phyloP scores from a whole-genome alignment of 2,113 vertebrate genomes.

The Amazona guildingii region DNA sequence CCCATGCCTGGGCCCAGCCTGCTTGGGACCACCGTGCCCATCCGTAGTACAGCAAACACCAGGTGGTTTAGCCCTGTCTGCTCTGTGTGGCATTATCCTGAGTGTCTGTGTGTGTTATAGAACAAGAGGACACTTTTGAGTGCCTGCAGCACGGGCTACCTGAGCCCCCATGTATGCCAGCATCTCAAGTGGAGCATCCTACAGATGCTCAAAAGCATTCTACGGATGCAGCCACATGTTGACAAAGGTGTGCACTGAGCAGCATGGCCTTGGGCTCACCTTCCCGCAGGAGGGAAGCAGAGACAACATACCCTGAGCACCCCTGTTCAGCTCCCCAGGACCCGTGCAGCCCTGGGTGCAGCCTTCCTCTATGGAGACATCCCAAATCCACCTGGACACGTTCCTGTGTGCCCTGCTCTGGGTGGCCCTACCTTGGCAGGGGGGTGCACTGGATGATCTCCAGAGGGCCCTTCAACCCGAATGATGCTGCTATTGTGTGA shows the following conservation, averaged over 20 bases:
- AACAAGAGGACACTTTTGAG: accelerated
- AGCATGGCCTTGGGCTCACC: not conserved
- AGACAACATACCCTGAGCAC: not conserved
- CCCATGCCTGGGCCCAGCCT: not conserved
- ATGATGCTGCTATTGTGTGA: not conserved
- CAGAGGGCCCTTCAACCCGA: not conserved
- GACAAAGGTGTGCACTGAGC: not conserved
- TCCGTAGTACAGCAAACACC: not conserved
- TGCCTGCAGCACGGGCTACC: not conserved
- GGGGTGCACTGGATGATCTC: not conserved
- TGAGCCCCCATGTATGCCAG: accelerated
- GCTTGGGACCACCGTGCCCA: not conserved
- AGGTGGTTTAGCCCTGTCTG: not conserved
- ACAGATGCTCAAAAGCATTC: accelerated
- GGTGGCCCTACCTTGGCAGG: not conserved
- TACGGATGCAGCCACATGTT: accelerated
- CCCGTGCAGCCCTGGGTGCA: not conserved
- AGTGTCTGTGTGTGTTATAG: not conserved
- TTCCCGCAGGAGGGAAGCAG: accelerated
- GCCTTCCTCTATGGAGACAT: not conserved
- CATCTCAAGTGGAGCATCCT: accelerated
- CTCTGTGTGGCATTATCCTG: too few relatives aligned
- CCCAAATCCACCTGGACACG: not conserved
- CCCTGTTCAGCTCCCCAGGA: not conserved
- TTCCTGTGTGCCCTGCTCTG: not conserved